Percentiles rank a stretch among this genome's conserved stretches.
Conservation (phyloP, 2,113 vertebrate species). For the Anolis carolinensis region DNA sequence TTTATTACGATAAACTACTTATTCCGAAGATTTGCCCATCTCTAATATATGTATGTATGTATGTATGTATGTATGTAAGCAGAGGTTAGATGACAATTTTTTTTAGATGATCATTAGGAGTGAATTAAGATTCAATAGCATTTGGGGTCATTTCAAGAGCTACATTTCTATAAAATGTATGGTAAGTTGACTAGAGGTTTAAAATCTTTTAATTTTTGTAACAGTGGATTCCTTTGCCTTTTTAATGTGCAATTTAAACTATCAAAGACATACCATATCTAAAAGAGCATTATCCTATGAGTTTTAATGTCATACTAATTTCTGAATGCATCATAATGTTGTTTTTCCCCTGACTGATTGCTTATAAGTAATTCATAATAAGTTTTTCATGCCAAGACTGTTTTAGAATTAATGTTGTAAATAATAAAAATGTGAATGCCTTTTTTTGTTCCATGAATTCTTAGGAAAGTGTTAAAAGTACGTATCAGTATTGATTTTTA, state of each 20-base stretch:
- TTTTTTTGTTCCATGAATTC: conserved; percentile 12
- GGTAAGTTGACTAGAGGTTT: background rate
- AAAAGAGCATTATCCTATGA: background rate
- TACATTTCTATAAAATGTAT: no score
- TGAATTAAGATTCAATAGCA: no score
- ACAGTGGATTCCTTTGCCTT: background rate
- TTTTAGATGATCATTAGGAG: no score
- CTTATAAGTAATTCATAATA: conserved; percentile 21
- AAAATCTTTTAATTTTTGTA: background rate
- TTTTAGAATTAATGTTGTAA: conserved; percentile 9
- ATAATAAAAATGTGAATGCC: background rate
- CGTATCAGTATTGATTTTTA: conserved; percentile 10
- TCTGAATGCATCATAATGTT: conserved; percentile 5
- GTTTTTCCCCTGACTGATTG: background rate
- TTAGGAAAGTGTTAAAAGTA: conserved; percentile 1
- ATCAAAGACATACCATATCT: background rate
- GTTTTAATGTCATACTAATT: background rate
- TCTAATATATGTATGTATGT: no score
- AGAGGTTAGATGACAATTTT: no score
- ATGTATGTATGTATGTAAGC: no score
- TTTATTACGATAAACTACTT: no score
- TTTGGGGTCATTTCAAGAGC: no score
- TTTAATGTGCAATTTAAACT: background rate
- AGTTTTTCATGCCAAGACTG: background rate
- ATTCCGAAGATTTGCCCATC: no score